Evolutionary conservation across 2,113 vertebrate genomes (phyloP).

Genomic region (Catharus minimus): DNA sequence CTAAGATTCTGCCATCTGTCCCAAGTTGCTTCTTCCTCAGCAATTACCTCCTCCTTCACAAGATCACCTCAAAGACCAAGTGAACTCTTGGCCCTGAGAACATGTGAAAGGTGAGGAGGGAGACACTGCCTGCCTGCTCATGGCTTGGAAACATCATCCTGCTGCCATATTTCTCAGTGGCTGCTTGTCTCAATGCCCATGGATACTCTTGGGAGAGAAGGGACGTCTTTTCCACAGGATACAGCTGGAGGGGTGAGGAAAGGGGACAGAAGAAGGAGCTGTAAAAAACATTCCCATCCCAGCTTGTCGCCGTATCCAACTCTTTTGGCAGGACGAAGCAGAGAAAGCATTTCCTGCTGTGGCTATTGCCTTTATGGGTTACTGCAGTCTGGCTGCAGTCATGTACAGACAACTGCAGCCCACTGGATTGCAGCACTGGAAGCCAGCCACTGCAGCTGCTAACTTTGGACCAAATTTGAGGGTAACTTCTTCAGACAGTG

Average conservation of each 20-base stretch:
- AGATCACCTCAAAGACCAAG: not conserved
- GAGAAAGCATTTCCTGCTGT: not conserved
- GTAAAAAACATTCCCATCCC: not conserved
- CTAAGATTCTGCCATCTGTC: not conserved
- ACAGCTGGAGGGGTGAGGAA: not conserved
- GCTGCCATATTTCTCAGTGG: not conserved
- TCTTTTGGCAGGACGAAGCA: not conserved
- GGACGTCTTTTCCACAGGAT: not conserved
- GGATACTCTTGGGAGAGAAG: not conserved
- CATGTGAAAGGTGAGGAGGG: accelerated
- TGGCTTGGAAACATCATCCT: not conserved
- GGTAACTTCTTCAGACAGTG: slow-evolving; percentile 3
- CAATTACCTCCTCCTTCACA: not conserved
- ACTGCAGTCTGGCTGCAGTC: slow-evolving; percentile 1
- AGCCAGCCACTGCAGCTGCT: slow-evolving; percentile 32
- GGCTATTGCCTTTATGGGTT: not conserved
- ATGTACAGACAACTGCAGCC: not conserved
- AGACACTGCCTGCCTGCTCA: not conserved
- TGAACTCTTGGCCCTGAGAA: not conserved
- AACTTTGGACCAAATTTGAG: not conserved
- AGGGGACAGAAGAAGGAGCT: not conserved
- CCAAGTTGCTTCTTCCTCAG: not conserved
- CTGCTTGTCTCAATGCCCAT: not conserved
- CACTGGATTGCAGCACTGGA: not conserved
- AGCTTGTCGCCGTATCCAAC: not conserved